phyloP scores from a whole-genome alignment of 30 jellyfish, hydroid and myxozoan genomes.

The Hydractinia echinata region DNA sequence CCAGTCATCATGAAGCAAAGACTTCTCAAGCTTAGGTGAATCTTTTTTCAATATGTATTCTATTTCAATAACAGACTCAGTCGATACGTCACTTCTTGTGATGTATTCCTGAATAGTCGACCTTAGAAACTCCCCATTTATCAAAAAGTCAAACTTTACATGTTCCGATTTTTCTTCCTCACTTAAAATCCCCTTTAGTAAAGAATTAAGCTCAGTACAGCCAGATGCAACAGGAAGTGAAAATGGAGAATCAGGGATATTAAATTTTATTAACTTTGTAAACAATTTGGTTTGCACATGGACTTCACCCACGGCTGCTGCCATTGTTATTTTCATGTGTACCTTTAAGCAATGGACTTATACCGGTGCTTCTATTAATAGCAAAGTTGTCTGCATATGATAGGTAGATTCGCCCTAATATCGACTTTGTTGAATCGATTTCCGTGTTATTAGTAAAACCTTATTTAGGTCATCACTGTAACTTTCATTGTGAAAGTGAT shows the following conservation, averaged over 20 bases:
- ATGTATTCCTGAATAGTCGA: constrained; percentile 51
- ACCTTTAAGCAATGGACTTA: too few species aligned
- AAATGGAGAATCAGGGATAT: constrained; percentile 56
- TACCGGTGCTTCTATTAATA: too few species aligned
- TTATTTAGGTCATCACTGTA: too few species aligned
- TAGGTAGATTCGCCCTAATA: too few species aligned
- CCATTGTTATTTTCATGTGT: not conserved
- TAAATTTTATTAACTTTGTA: constrained; percentile 32
- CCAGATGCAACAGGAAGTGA: constrained; percentile 75
- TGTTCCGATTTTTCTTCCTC: constrained; percentile 52
- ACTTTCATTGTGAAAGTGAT: too few species aligned
- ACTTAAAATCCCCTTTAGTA: constrained; percentile 57
- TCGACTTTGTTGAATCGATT: too few species aligned
- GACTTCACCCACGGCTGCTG: constrained; percentile 10
- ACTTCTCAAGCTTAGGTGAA: constrained; percentile 65
- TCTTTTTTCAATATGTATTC: constrained; percentile 74
- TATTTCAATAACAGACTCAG: constrained; percentile 84
- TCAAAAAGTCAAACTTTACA: constrained; percentile 55
- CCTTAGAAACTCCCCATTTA: constrained; percentile 56
- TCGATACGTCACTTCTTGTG: constrained; percentile 34
- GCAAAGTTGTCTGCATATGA: too few species aligned
- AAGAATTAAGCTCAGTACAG: constrained; percentile 56
- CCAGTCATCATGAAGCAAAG: constrained; percentile 86
- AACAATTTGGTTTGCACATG: constrained; percentile 29
- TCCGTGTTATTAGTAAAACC: too few species aligned